Evolutionary conservation across 1,140 invertebrate species (phyloP).

Genomic region (Laupala kohalensis): DNA sequence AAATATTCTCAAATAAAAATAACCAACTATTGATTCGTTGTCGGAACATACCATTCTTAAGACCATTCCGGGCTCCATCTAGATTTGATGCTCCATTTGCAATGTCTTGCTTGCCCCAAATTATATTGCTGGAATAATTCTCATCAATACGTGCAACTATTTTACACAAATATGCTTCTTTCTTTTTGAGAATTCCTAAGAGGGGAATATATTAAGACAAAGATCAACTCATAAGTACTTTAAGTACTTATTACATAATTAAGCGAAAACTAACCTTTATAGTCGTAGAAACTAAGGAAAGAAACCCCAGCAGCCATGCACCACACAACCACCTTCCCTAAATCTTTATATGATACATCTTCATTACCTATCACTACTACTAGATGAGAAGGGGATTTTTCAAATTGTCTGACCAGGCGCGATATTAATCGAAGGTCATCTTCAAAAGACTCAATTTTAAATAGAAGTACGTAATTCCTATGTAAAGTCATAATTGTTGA

Average conservation of each 20-base stretch:
- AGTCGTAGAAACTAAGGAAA: conserved; percentile 54
- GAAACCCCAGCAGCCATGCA: conserved; percentile 44
- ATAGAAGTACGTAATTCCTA: background rate
- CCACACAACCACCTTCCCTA: conserved; percentile 48
- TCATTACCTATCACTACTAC: conserved; percentile 35
- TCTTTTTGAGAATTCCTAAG: conserved; percentile 40
- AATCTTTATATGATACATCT: conserved; percentile 31
- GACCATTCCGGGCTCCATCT: conserved; percentile 44
- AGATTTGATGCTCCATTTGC: conserved; percentile 20
- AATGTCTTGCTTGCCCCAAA: conserved; percentile 34
- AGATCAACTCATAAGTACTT: background rate
- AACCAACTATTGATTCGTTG: too few relatives aligned
- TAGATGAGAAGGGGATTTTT: conserved; percentile 28
- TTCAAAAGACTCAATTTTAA: background rate
- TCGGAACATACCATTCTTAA: background rate
- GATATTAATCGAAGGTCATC: conserved; percentile 13
- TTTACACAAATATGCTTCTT: conserved; percentile 37
- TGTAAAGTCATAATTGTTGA: conserved; percentile 1
- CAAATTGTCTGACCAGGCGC: conserved; percentile 1
- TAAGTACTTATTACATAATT: background rate
- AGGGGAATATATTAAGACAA: too few relatives aligned
- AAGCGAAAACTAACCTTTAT: conserved; percentile 38
- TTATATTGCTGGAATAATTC: conserved; percentile 23
- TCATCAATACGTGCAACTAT: conserved; percentile 34
- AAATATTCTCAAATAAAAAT: background rate